These are phyloP conservation scores for Pseudorhombus dupliciocellatus DNA, from an alignment of 2,113 vertebrate species.

Conservation along the genomic window DNA sequence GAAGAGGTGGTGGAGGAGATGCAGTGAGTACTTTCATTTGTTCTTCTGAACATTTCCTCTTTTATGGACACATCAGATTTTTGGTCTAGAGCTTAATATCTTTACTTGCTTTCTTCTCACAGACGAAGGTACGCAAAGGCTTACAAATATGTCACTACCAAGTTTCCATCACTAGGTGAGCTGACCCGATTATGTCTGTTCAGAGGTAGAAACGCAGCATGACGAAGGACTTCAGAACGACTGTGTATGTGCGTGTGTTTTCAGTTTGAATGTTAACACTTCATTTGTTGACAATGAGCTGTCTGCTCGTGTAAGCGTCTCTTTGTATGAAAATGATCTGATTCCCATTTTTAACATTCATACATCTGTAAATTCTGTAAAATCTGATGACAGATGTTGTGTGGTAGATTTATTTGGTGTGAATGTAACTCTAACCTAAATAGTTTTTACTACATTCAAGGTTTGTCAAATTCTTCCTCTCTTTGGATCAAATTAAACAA, in stretches of 20 bases:
- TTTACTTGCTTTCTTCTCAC: constrained; percentile 44
- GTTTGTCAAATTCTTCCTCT: too few species aligned
- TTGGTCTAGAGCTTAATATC: neutral
- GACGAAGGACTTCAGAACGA: constrained; percentile 48
- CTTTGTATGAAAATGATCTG: constrained; percentile 13
- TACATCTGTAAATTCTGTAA: constrained; percentile 45
- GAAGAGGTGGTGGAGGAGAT: constrained; percentile 58
- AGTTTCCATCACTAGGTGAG: neutral
- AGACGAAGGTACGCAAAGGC: constrained; percentile 73
- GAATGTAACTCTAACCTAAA: too few species aligned
- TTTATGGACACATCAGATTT: neutral
- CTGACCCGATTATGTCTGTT: constrained; percentile 70
- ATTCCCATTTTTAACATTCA: constrained; percentile 17
- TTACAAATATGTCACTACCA: constrained; percentile 23
- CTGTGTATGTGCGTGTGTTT: constrained; percentile 25
- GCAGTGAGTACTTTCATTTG: constrained; percentile 56
- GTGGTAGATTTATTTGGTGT: constrained; percentile 5
- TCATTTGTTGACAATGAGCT: constrained; percentile 23
- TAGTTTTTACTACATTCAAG: too few species aligned
- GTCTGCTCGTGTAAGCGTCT: constrained; percentile 13
- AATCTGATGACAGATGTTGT: constrained; percentile 35
- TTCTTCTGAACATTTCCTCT: neutral
- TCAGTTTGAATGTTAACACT: constrained; percentile 27
- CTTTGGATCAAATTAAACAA: neutral
- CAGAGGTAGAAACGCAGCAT: constrained; percentile 39